Evolutionary conservation across 2,888 invertebrate genomes (phyloP).

Genomic region (Dioctria linearis): DNA sequence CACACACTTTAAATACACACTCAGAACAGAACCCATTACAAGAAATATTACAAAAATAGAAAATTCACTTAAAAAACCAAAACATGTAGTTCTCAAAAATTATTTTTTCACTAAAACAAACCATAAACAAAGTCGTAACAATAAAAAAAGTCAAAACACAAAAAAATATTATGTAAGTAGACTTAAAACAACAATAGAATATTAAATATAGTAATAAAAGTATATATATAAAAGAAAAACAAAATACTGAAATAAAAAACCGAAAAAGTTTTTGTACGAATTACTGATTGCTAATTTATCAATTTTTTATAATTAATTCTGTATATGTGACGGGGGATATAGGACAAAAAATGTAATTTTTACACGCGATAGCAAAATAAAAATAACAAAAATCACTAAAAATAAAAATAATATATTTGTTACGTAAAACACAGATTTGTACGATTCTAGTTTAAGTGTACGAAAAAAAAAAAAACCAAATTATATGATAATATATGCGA

Average conservation of each 20-base stretch:
- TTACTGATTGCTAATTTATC: constrained; percentile 56
- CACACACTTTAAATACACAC: constrained; percentile 49
- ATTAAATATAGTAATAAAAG: constrained; percentile 39
- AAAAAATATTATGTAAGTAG: constrained; percentile 43
- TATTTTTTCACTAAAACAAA: constrained; percentile 55
- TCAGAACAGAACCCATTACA: constrained; percentile 30
- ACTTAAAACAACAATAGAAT: constrained; percentile 49
- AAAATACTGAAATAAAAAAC: constrained; percentile 47
- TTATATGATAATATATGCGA: not conserved
- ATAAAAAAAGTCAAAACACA: constrained; percentile 23
- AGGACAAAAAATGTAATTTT: constrained; percentile 53
- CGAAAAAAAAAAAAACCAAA: constrained; percentile 26
- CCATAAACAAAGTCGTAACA: constrained; percentile 43
- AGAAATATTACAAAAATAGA: constrained; percentile 44
- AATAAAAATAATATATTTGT: constrained; percentile 55
- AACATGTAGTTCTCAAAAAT: constrained; percentile 46
- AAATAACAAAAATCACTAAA: constrained; percentile 35
- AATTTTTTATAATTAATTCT: constrained; percentile 58
- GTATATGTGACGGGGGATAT: constrained; percentile 52
- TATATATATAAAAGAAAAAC: constrained; percentile 53
- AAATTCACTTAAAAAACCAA: constrained; percentile 31
- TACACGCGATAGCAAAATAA: constrained; percentile 53
- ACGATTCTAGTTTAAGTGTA: constrained; percentile 56
- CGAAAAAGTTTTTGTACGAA: constrained; percentile 57
- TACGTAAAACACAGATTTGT: constrained; percentile 56